Percentiles rank a stretch among this genome's conserved stretches.
These are phyloP conservation scores for Psilanteris sp. DNA, from an alignment of 1,140 invertebrate species.

Conservation along the genomic window DNA sequence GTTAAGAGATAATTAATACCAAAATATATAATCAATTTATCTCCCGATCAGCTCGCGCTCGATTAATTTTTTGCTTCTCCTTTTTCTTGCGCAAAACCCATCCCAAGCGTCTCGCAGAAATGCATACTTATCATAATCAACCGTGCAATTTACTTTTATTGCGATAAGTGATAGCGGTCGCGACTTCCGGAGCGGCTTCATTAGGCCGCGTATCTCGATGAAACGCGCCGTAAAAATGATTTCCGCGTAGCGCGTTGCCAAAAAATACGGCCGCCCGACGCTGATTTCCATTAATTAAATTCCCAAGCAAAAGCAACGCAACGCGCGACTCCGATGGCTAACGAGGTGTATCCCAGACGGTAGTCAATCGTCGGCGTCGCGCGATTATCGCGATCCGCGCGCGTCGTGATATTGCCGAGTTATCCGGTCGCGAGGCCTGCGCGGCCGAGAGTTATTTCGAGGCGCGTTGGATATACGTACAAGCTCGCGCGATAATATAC, in stretches of 20 bases:
- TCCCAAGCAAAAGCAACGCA: slow-evolving; percentile 17
- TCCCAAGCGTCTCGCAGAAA: too few species aligned
- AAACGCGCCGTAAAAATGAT: background rate
- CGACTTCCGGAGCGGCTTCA: slow-evolving; percentile 26
- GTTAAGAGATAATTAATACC: too few species aligned
- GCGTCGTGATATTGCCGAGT: slow-evolving; percentile 44
- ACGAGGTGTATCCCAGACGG: slow-evolving; percentile 24
- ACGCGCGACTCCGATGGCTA: background rate
- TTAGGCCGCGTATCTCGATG: slow-evolving; percentile 1
- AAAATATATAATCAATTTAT: too few species aligned
- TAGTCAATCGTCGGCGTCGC: slow-evolving; percentile 25
- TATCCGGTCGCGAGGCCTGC: slow-evolving; percentile 25
- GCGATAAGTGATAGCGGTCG: slow-evolving; percentile 15
- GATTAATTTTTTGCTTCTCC: too few species aligned
- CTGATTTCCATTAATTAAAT: slow-evolving; percentile 36
- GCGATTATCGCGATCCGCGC: slow-evolving; percentile 39
- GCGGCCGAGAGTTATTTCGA: slow-evolving; percentile 37
- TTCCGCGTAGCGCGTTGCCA: slow-evolving; percentile 6
- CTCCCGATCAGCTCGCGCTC: too few species aligned
- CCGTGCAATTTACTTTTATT: too few species aligned
- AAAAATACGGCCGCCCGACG: slow-evolving; percentile 12
- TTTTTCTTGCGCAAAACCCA: too few species aligned
- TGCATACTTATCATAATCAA: too few species aligned
- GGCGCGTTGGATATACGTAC: slow-evolving; percentile 19
- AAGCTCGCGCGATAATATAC: slow-evolving; percentile 46